phyloP scores from a whole-genome alignment of 2,797 vertebrate genomes.

The Gobionotothen gibberifrons region DNA sequence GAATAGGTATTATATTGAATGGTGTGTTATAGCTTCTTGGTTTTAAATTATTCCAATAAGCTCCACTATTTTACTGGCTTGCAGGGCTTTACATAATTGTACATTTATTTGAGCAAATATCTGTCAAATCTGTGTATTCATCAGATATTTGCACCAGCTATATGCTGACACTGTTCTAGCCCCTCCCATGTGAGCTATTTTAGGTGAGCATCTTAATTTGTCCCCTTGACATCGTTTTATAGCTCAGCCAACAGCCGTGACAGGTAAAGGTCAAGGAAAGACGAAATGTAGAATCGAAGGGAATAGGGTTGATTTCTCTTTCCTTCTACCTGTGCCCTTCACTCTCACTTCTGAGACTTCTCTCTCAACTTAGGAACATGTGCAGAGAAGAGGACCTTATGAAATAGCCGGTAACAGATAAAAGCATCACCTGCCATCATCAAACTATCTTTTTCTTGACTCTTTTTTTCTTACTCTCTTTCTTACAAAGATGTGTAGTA shows the following conservation, averaged over 20 bases:
- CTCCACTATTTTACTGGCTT: slow-evolving; percentile 9
- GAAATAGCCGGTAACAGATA: slow-evolving; percentile 12
- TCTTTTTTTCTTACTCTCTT: neutral
- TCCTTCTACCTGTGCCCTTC: slow-evolving; percentile 19
- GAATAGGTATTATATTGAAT: neutral
- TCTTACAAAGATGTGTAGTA: slow-evolving; percentile 7
- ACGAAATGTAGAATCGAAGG: slow-evolving; percentile 22
- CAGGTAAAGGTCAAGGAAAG: slow-evolving; percentile 57
- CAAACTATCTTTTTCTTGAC: slow-evolving; percentile 3
- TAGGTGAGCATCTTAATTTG: slow-evolving; percentile 36
- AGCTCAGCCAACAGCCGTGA: slow-evolving; percentile 39
- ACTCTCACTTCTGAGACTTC: neutral
- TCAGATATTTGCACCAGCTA: slow-evolving; percentile 7
- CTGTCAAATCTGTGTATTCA: slow-evolving; percentile 6
- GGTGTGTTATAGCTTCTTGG: slow-evolving; percentile 1
- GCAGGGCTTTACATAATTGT: slow-evolving; percentile 19
- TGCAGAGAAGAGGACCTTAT: slow-evolving; percentile 5
- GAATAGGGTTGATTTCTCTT: slow-evolving; percentile 23
- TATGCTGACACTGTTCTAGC: slow-evolving; percentile 21
- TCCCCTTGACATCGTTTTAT: slow-evolving; percentile 32
- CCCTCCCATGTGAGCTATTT: slow-evolving; percentile 19
- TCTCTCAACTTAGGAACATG: neutral
- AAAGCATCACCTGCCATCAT: slow-evolving; percentile 17
- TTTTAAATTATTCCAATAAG: neutral
- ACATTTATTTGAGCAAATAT: slow-evolving; percentile 19